phyloP scores from a whole-genome alignment of 1,140 invertebrate genomes.

The Cecropterus lyciades region DNA sequence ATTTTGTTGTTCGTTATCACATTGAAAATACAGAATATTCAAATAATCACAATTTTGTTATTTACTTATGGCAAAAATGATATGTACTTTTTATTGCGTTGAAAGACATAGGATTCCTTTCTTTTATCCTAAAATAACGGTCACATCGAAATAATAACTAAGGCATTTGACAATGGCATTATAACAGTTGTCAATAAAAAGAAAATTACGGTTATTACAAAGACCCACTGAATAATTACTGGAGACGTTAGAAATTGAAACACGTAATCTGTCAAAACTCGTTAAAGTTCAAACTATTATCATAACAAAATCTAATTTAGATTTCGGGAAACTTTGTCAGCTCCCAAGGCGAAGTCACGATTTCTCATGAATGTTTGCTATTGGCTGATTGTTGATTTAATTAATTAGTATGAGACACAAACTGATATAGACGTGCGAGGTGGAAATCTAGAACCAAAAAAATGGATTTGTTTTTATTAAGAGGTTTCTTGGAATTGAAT shows the following conservation, averaged over 20 bases:
- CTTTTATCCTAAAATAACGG: too few species aligned
- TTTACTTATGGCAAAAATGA: too few species aligned
- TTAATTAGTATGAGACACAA: constrained; percentile 1
- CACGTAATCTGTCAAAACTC: constrained; percentile 17
- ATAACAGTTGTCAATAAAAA: too few species aligned
- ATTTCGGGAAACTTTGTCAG: constrained; percentile 14
- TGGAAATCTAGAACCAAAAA: not conserved
- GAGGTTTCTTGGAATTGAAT: too few species aligned
- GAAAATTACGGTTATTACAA: not conserved
- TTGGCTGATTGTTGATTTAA: constrained; percentile 9
- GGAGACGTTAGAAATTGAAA: constrained; percentile 13
- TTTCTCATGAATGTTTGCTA: not conserved
- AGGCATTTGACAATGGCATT: too few species aligned
- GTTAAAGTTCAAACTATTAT: constrained; percentile 14
- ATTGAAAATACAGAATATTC: not conserved
- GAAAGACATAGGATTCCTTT: too few species aligned
- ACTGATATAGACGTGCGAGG: not conserved
- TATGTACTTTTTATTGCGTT: not conserved
- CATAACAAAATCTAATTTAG: constrained; percentile 24
- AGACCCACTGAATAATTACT: not conserved
- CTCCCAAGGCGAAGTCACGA: not conserved
- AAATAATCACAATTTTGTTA: not conserved
- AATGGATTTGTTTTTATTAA: too few species aligned
- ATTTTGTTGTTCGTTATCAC: not conserved
- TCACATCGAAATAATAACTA: too few species aligned